These are phyloP conservation scores for Ia io DNA, from an alignment of 2,113 vertebrate genomes.

Conservation along the genomic window DNA sequence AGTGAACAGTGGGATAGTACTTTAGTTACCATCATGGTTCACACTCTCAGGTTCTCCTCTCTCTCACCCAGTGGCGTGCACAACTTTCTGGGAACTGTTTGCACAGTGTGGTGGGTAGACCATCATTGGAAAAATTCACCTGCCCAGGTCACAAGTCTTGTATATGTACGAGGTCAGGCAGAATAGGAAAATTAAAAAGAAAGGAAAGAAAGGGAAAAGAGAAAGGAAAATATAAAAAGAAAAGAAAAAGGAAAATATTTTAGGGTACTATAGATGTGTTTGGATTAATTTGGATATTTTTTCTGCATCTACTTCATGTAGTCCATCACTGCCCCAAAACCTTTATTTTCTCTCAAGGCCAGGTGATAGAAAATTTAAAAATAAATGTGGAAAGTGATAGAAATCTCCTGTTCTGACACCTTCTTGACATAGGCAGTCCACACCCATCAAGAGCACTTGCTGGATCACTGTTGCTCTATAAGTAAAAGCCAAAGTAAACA, in stretches of 20 bases:
- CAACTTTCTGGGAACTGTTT: not conserved
- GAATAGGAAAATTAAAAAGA: not conserved
- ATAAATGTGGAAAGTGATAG: not conserved
- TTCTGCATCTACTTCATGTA: not conserved
- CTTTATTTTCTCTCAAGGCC: conserved; percentile 29
- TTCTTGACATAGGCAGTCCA: not conserved
- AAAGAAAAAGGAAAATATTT: not conserved
- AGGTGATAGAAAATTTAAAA: not conserved
- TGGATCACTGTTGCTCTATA: conserved; percentile 1
- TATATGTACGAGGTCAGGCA: not conserved
- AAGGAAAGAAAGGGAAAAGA: not conserved
- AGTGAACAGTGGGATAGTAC: not conserved
- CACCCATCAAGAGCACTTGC: not conserved
- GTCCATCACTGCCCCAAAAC: not conserved
- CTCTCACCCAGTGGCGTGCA: not conserved
- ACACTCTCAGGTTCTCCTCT: not conserved
- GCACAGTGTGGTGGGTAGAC: not conserved
- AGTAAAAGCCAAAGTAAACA: conserved; percentile 60
- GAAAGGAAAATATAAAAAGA: not conserved
- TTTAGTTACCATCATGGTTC: not conserved
- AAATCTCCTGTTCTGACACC: not conserved
- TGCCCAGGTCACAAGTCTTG: not conserved
- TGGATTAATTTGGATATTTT: conserved; percentile 23
- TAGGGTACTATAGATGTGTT: not conserved
- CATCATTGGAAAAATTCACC: not conserved